phyloP scores from a whole-genome alignment of 1,140 invertebrate species.

The Sitobion miscanthi region DNA sequence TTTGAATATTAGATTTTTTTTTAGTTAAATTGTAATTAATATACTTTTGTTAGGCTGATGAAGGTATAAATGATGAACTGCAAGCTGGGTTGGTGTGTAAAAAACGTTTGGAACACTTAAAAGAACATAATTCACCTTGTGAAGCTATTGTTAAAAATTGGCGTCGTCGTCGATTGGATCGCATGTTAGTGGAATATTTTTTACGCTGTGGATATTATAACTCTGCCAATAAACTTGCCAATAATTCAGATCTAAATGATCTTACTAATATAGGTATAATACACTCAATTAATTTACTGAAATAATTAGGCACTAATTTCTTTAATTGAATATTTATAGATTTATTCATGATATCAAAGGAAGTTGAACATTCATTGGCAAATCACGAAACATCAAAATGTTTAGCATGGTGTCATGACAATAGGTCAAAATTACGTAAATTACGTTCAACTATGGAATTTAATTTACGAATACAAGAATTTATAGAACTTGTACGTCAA shows the following conservation, averaged over 20 bases:
- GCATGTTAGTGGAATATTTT: constrained; percentile 96
- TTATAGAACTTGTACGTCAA: constrained; percentile 89
- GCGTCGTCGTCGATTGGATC: constrained; percentile 86
- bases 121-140: constrained; percentile 69
- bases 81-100: constrained; percentile 86
- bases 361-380: constrained; percentile 81
- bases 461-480: constrained; percentile 92
- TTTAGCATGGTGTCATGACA: constrained; percentile 96
- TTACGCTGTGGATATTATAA: constrained; percentile 95
- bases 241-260: constrained; percentile 82
- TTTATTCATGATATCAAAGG: constrained; percentile 86
- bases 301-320: background rate
- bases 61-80: constrained; percentile 89
- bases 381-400: constrained; percentile 86
- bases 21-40: constrained; percentile 1
- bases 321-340: constrained; percentile 66
- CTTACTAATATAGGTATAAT: constrained; percentile 85
- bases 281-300: background rate
- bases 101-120: constrained; percentile 89
- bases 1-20: background rate
- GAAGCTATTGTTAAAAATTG: constrained; percentile 70
- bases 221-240: constrained; percentile 84
- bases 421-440: constrained; percentile 94
- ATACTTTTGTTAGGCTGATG: constrained; percentile 71
- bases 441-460: constrained; percentile 90